Evolutionary conservation across 2,797 vertebrate genomes (phyloP), one percentile per base, ranked within the genome.

Genomic region (Sarcophilus harrisii): DNA sequence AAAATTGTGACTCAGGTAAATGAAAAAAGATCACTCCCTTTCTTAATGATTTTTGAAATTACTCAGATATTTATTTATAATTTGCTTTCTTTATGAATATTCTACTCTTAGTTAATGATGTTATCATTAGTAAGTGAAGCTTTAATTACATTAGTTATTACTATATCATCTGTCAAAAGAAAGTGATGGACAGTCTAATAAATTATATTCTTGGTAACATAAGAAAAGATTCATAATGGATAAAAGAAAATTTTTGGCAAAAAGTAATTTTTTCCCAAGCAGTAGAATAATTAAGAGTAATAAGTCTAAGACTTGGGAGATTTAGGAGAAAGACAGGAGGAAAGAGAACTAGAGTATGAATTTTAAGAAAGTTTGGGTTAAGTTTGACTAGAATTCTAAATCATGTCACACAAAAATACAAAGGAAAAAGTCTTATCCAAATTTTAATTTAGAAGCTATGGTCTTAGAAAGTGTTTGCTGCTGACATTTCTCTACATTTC

Each of bases 371-470:
- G 58, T 91, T 96, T 95, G 58, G 55, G 91, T 95, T 90, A 97
- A 93, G 97, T 98, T 98, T 95, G 96, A 97, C 92, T 97, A 94
- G 98, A 92, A 30, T 97, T 90, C 91, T 98, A 98, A 98, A 97
- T 98, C 97, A 97, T 96, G 98, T 98, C 94, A 97, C 94, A 96
- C 95, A 87, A 95, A 95, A 73, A 73, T 73, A 66, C 28, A 59
- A 28, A 18, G 96, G 89, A 93, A 94, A 95, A 95, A 90, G 96
- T 96, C 97, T 98, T 95, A 96, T 97, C 90, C 87, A 98, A 97
- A 93, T 96, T 98, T 58, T 96, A 96, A 96, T 97, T 96, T 95
- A 94, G 95, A 95, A 96, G 92, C 91, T 98, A 96, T 98, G 95
- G 96, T 18, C 3, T 97, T 95, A 97, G 89, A 93, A 94, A 81